Percentiles rank a stretch among this genome's conserved stretches.
These are phyloP conservation scores for Oryzaephilus surinamensis DNA, from an alignment of 1,140 invertebrate species.

Conservation along the genomic window DNA sequence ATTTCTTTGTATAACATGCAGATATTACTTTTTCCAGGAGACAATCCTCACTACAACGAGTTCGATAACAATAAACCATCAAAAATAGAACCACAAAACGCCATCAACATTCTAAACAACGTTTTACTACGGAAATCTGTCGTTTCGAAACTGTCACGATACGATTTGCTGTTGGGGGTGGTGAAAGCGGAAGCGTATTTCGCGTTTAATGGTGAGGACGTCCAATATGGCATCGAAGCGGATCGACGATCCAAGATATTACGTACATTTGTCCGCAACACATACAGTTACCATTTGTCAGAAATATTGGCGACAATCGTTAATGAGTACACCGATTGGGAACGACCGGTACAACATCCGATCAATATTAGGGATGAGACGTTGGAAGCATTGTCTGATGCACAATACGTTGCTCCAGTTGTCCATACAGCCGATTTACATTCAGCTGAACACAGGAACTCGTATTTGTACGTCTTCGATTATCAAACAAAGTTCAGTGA, in stretches of 20 bases:
- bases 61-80: conserved; percentile 28
- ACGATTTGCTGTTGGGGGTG: conserved; percentile 90
- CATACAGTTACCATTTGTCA: conserved; percentile 76
- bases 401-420: conserved; percentile 83
- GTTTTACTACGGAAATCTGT: conserved; percentile 66
- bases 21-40: conserved; percentile 25
- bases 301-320: conserved; percentile 81
- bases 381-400: conserved; percentile 86
- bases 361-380: conserved; percentile 90
- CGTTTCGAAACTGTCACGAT: conserved; percentile 61
- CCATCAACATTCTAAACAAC: conserved; percentile 63
- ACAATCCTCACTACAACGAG: conserved; percentile 31
- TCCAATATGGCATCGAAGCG: conserved; percentile 84
- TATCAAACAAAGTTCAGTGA: conserved; percentile 88
- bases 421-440: conserved; percentile 87
- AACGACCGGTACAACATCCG: conserved; percentile 83
- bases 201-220: conserved; percentile 80
- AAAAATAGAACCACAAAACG: conserved; percentile 42
- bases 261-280: conserved; percentile 85
- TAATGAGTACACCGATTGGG: conserved; percentile 97
- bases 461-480: conserved; percentile 87
- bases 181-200: conserved; percentile 78
- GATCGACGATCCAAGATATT: conserved; percentile 75
- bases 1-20: too few relatives aligned
- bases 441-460: conserved; percentile 68